These are phyloP conservation scores for Diploscapter pachys DNA, from an alignment of 1,140 invertebrate species.

Conservation along the genomic window DNA sequence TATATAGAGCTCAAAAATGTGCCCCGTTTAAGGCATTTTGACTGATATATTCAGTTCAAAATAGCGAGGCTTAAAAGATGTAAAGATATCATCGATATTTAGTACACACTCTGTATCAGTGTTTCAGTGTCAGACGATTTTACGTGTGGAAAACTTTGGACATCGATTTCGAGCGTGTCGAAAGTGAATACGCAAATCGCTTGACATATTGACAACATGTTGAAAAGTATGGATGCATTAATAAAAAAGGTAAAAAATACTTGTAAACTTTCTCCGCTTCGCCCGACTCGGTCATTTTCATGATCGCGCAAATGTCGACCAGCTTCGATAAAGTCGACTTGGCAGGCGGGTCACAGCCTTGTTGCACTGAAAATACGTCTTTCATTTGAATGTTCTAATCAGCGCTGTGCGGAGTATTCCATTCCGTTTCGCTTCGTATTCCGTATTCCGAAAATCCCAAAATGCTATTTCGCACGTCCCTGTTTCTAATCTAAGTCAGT, in stretches of 20 bases:
- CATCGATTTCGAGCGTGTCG: too few species aligned
- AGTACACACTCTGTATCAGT: too few species aligned
- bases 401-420: neutral
- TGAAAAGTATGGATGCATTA: neutral
- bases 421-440: neutral
- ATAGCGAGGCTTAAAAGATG: too few species aligned
- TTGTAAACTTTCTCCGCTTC: constrained; percentile 6
- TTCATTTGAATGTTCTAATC: neutral
- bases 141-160: neutral
- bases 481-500: too few species aligned
- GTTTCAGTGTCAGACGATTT: too few species aligned
- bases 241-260: neutral
- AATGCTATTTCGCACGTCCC: too few species aligned
- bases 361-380: neutral
- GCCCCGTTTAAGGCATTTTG: neutral
- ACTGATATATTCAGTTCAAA: too few species aligned
- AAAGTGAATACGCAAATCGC: too few species aligned
- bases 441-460: too few species aligned
- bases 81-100: too few species aligned
- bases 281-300: constrained; percentile 1
- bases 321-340: constrained; percentile 2
- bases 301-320: constrained; percentile 1
- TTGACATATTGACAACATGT: too few species aligned
- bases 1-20: neutral
- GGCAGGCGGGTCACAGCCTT: neutral